Base-by-base conservation (phyloP, 1,140 invertebrate species). In the Nasonia vitripennis region DNA sequence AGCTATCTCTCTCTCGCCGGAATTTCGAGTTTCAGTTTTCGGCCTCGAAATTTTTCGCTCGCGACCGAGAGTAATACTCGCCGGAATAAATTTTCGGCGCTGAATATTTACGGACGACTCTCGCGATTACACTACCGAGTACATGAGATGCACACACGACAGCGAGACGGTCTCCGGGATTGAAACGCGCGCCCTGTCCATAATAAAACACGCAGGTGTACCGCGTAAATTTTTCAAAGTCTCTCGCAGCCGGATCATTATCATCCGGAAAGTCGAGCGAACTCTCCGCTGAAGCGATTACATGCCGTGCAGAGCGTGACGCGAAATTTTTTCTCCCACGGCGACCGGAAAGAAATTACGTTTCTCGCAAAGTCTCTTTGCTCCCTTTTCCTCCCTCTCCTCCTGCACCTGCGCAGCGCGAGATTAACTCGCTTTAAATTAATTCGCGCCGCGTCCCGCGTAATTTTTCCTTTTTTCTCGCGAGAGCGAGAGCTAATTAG, bases 321-420 rank as follows among this genome's bases (percentile, higher is more conserved):
- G 73, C 34, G 55, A 20, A 14, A 82, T 55, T 82, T 62, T 82
- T 82, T 73, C 27, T 27, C n/a, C 31, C 7, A 31, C 27, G 27
- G 37, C 48, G 14, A n/a, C 80, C 70, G 80, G 71, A 82, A 82
- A 74, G 80, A 82, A 82, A 74, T 82, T 82, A 82, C 79, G 27
- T 55, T 82, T 68, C 27, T 27, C 34, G 41, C 12, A 41, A 20
- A 81, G 14, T 10, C 79, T 55, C 80, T 82, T 81, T 23, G 11
- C 67, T 62, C 48, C 17, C 74, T 74, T 82, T 79, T 81, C 48
- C 14, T 5, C 12, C 6, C 12, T 27, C 48, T 23, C 11, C 12
- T 5, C 12, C 14, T 27, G 12, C 78, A 45, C 5, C 34, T 37
- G 34, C 34, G 5, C 27, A 27, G 27, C 1, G n/a, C n/a, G 1